These are phyloP conservation scores for Mechanitis messenoides DNA, from an alignment of 2,888 invertebrate species.

Conservation along the genomic window DNA sequence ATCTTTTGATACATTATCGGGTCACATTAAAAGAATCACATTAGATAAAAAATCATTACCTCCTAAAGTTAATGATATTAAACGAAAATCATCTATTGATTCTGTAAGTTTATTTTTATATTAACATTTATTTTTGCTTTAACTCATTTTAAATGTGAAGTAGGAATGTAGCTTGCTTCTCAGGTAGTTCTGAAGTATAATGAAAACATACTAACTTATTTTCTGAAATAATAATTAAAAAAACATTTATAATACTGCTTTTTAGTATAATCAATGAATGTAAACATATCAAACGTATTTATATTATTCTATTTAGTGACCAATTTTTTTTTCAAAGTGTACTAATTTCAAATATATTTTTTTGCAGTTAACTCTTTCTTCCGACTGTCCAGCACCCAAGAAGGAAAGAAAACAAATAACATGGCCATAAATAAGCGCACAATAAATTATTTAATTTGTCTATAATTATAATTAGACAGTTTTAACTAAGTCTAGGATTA, in stretches of 20 bases:
- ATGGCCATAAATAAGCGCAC: constrained; percentile 49
- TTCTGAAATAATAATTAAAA: no score
- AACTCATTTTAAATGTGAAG: background rate
- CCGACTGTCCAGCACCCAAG: constrained; percentile 51
- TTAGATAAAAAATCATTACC: constrained; percentile 41
- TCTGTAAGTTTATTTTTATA: constrained; percentile 41
- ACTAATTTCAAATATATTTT: constrained; percentile 10
- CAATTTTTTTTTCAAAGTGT: constrained; percentile 1
- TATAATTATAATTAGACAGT: background rate
- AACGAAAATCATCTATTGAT: constrained; percentile 58
- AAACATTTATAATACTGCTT: no score
- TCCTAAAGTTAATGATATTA: constrained; percentile 37
- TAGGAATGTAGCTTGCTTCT: background rate
- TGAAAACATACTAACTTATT: no score
- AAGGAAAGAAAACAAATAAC: constrained; percentile 56
- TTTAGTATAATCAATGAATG: no score
- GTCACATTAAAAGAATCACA: constrained; percentile 62
- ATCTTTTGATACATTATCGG: constrained; percentile 55
- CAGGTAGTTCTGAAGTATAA: no score
- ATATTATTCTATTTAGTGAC: no score
- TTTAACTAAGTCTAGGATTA: background rate
- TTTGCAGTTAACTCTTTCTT: constrained; percentile 43
- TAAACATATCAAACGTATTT: no score
- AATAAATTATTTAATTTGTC: background rate
- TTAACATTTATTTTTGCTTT: background rate